These are phyloP conservation scores for Archocentrus centrarchus DNA, from an alignment of 2,113 vertebrate species.

Conservation along the genomic window DNA sequence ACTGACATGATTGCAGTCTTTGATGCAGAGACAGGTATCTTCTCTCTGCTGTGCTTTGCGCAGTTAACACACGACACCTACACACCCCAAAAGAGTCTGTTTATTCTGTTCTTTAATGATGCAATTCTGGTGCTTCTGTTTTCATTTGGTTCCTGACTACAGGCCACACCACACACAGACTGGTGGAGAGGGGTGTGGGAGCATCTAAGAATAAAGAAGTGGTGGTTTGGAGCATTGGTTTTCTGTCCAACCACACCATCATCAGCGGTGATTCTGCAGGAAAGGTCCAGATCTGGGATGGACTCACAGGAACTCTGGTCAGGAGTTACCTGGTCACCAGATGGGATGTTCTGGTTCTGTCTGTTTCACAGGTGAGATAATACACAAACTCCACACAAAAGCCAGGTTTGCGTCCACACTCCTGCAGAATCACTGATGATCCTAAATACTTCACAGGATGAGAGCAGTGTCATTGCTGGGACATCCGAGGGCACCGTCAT, in stretches of 20 bases:
- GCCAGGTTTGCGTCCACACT: neutral
- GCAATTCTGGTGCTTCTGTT: neutral
- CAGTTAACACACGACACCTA: neutral
- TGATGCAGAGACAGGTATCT: slow-evolving; percentile 84
- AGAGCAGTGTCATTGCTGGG: slow-evolving; percentile 91
- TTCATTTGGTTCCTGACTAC: neutral
- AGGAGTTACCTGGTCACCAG: slow-evolving; percentile 85
- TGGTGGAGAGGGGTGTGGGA: slow-evolving; percentile 82
- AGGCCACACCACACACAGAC: slow-evolving; percentile 84
- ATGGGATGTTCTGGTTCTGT: slow-evolving; percentile 85
- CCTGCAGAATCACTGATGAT: neutral
- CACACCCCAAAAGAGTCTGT: neutral
- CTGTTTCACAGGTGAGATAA: slow-evolving; percentile 76
- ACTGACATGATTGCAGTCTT: slow-evolving; percentile 86
- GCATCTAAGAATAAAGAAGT: slow-evolving; percentile 78
- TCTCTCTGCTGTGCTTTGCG: neutral
- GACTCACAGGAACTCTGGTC: slow-evolving; percentile 84
- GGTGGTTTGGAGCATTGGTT: slow-evolving; percentile 89
- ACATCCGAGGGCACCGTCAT: slow-evolving; percentile 89
- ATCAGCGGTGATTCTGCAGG: slow-evolving; percentile 90
- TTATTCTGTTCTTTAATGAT: neutral
- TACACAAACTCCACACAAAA: neutral
- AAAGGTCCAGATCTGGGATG: slow-evolving; percentile 94
- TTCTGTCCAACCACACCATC: slow-evolving; percentile 85
- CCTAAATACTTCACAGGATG: slow-evolving; percentile 77